Percentiles rank a stretch among this genome's conserved stretches.
Evolutionary conservation across 23 tunicate species (phyloP).

Genomic region (Oikopleura dioica): DNA sequence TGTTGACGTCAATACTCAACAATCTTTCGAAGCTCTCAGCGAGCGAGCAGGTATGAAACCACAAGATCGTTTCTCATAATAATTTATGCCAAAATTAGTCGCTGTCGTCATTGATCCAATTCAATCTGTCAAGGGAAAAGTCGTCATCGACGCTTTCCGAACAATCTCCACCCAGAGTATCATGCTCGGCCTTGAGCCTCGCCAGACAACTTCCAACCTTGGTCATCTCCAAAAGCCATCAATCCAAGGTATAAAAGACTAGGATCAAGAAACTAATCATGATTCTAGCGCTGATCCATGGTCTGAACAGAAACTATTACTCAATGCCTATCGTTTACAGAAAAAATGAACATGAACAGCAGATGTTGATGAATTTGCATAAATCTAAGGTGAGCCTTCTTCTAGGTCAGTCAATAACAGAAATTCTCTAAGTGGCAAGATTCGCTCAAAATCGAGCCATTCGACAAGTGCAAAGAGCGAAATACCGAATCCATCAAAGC

Average conservation of each 20-base stretch:
- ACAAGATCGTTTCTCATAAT: no score
- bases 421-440: no score
- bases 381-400: slow-evolving; percentile 22
- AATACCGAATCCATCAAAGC: slow-evolving; percentile 31
- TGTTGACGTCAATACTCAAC: slow-evolving; percentile 97
- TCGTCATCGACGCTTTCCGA: slow-evolving; percentile 91
- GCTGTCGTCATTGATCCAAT: slow-evolving; percentile 94
- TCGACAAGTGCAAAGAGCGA: not conserved
- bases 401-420: not conserved
- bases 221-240: slow-evolving; percentile 94
- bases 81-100: no score
- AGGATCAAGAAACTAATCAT: not conserved
- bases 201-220: slow-evolving; percentile 80
- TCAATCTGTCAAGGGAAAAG: slow-evolving; percentile 93
- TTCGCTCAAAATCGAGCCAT: not conserved
- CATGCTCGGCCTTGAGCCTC: slow-evolving; percentile 82
- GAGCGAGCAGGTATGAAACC: slow-evolving; percentile 32
- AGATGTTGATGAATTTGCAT: slow-evolving; percentile 83
- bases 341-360: slow-evolving; percentile 86
- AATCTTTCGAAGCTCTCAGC: slow-evolving; percentile 81
- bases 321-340: slow-evolving; percentile 83
- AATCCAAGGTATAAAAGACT: slow-evolving; percentile 21
- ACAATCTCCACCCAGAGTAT: slow-evolving; percentile 73
- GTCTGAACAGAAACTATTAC: slow-evolving; percentile 76
- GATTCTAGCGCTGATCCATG: slow-evolving; percentile 69